phyloP scores from a whole-genome alignment of 2,113 vertebrate species.

The Protobothrops mucrosquamatus region DNA sequence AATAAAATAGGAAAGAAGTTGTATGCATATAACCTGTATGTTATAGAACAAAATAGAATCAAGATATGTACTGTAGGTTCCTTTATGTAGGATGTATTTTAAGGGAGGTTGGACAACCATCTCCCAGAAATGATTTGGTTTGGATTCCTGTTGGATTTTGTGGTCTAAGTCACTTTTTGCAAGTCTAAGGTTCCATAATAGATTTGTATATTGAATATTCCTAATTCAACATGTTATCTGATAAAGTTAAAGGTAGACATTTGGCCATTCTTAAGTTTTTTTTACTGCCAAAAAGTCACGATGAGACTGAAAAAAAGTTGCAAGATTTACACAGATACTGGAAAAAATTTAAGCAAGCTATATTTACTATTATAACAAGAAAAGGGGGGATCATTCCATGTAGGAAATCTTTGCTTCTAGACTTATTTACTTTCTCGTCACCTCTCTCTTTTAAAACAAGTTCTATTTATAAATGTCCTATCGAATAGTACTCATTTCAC shows the following conservation, averaged over 20 bases:
- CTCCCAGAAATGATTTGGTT: not conserved
- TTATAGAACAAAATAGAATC: not conserved
- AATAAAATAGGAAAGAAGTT: not conserved
- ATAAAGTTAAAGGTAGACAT: not conserved
- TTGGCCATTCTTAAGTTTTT: not conserved
- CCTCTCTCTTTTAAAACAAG: not conserved
- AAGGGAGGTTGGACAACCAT: not conserved
- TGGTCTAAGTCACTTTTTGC: not conserved
- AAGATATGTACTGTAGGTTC: not conserved
- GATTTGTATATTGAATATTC: not conserved
- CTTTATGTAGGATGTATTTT: not conserved
- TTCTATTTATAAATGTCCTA: not conserved
- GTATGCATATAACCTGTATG: not conserved
- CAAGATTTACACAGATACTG: not conserved
- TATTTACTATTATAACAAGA: not conserved
- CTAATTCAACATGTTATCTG: not conserved
- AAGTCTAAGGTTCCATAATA: not conserved
- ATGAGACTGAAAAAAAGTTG: not conserved
- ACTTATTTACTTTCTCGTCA: not conserved
- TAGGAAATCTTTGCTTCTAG: not conserved
- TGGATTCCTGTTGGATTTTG: not conserved
- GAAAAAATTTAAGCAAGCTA: not conserved
- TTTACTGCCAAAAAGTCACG: not conserved
- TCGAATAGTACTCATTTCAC: not conserved
- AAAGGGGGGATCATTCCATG: not conserved